Evolutionary conservation across 2,888 invertebrate genomes (phyloP).

Genomic region (Lasius platythorax): DNA sequence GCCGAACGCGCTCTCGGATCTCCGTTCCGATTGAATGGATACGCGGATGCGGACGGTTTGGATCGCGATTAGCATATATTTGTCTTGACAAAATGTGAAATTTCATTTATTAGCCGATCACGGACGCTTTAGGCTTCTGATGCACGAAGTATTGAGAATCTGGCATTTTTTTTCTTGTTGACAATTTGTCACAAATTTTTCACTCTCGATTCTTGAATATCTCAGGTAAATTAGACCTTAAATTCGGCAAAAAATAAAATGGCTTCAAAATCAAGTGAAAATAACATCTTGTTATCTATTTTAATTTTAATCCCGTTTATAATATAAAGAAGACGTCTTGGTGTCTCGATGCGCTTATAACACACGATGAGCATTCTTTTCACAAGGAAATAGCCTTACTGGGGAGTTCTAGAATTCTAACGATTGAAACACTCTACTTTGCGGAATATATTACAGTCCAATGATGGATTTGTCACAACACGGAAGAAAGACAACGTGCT

Average conservation of each 20-base stretch:
- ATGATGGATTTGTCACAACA: slow-evolving; percentile 10
- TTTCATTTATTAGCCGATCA: slow-evolving; percentile 21
- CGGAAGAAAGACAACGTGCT: slow-evolving; percentile 49
- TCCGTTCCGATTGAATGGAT: slow-evolving; percentile 10
- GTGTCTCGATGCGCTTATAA: not conserved
- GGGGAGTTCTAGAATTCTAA: not conserved
- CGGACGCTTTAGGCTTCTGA: not conserved
- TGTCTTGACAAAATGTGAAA: not conserved
- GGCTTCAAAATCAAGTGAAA: not conserved
- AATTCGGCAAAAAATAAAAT: not conserved
- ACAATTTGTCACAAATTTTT: not conserved
- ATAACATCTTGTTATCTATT: not conserved
- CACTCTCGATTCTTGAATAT: not conserved
- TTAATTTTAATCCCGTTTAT: not conserved
- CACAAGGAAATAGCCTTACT: not conserved
- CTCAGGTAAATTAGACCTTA: not conserved
- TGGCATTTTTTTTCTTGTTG: not conserved
- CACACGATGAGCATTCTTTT: not conserved
- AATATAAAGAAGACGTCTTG: not conserved
- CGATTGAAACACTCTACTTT: not conserved
- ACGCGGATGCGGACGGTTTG: slow-evolving; percentile 4
- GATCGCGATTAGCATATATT: slow-evolving; percentile 18
- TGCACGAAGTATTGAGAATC: not conserved
- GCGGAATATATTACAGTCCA: not conserved
- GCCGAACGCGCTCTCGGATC: slow-evolving; percentile 3